These are phyloP conservation scores for Agelaius phoeniceus DNA, from an alignment of 2,113 vertebrate genomes.

Conservation along the genomic window DNA sequence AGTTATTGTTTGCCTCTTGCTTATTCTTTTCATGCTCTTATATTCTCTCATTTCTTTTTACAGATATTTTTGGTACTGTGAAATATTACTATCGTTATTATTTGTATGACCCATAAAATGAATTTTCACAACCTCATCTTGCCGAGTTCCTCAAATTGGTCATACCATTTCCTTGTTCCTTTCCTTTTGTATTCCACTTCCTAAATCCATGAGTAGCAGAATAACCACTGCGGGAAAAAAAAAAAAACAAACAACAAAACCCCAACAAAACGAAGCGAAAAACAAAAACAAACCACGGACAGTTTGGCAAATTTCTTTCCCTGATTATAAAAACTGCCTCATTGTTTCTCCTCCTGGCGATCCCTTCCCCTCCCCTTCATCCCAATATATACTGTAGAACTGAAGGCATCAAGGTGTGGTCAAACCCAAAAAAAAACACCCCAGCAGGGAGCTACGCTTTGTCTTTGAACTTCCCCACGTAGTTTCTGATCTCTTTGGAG, in stretches of 20 bases:
- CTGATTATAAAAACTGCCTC: constrained; percentile 35
- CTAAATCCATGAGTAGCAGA: not conserved
- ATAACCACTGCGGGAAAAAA: not conserved
- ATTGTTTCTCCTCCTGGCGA: not conserved
- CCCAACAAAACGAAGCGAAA: not conserved
- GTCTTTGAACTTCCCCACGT: constrained; percentile 87
- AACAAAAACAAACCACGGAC: not conserved
- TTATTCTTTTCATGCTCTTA: constrained; percentile 42
- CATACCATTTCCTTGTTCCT: not conserved
- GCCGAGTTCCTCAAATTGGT: not conserved
- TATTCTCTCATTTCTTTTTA: constrained; percentile 19
- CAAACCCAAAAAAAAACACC: not conserved
- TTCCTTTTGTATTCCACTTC: not conserved
- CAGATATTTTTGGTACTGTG: constrained; percentile 72
- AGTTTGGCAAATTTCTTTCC: constrained; percentile 61
- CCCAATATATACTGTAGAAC: constrained; percentile 56
- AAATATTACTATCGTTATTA: not conserved
- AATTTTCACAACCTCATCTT: not conserved
- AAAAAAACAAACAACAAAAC: not conserved
- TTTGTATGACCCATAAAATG: constrained; percentile 10
- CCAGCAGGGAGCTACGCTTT: constrained; percentile 58
- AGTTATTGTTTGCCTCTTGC: constrained; percentile 32
- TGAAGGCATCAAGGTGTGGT: constrained; percentile 85
- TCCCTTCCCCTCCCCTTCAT: not conserved
- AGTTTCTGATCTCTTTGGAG: constrained; percentile 84